A percentile compares a stretch with the other conserved stretches of the same genome.
Evolutionary conservation across 2,888 invertebrate species (phyloP).

Genomic region (Parnassius orleans): DNA sequence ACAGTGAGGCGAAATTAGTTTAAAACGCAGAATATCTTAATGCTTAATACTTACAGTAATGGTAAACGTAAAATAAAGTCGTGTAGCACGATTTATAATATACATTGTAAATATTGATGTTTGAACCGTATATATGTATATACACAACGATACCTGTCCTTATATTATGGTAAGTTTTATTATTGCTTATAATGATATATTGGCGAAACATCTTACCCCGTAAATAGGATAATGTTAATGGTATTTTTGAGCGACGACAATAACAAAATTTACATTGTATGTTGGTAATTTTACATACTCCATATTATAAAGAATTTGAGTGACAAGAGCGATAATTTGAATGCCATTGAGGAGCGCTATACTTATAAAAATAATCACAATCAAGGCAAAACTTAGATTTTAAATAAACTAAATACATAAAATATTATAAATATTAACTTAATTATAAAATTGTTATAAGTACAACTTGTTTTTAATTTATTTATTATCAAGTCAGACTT

Average conservation of each 20-base stretch:
- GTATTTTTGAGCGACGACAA: conserved; percentile 57
- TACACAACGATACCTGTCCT: conserved; percentile 27
- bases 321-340: conserved; percentile 1
- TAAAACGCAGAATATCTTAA: neutral
- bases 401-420: too few species aligned
- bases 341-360: conserved; percentile 1
- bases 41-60: conserved; percentile 13
- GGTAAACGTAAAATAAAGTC: conserved; percentile 10
- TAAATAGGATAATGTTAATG: conserved; percentile 59
- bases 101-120: conserved; percentile 19
- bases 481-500: too few species aligned
- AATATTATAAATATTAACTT: too few species aligned
- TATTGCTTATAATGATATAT: conserved; percentile 73
- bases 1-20: conserved; percentile 1
- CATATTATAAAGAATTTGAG: conserved; percentile 24
- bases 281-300: conserved; percentile 21
- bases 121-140: conserved; percentile 21
- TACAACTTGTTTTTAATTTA: too few species aligned
- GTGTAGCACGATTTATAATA: conserved; percentile 13
- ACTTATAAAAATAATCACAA: neutral
- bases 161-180: conserved; percentile 41
- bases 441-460: too few species aligned
- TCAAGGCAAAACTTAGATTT: too few species aligned
- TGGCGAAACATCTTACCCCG: conserved; percentile 58
- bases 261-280: conserved; percentile 42